These are phyloP conservation scores for Microcaecilia unicolor DNA, from an alignment of 2,797 vertebrate species.

Conservation along the genomic window DNA sequence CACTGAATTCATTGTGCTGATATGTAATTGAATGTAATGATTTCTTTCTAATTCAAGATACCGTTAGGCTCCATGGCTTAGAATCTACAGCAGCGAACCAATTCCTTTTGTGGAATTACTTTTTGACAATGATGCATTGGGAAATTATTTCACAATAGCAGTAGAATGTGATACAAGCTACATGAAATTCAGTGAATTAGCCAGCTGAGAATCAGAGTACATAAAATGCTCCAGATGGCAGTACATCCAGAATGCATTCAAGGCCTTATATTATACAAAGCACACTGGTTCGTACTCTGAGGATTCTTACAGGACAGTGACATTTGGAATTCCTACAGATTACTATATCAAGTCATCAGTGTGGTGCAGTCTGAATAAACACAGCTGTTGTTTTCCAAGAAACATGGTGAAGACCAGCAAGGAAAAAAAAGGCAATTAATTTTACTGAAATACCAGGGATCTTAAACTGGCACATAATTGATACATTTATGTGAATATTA, in stretches of 20 bases:
- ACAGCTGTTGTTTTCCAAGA: conserved; percentile 69
- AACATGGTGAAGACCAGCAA: conserved; percentile 54
- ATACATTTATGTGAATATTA: too few relatives aligned
- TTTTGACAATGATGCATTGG: conserved; percentile 51
- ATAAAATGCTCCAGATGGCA: conserved; percentile 7
- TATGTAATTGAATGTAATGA: too few relatives aligned
- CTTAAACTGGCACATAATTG: too few relatives aligned
- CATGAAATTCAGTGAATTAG: conserved; percentile 20
- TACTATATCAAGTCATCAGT: conserved; percentile 57
- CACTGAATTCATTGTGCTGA: too few relatives aligned
- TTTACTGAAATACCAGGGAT: conserved; percentile 37
- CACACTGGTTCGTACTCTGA: conserved; percentile 27
- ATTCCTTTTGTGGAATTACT: conserved; percentile 36
- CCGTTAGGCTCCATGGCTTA: too few relatives aligned
- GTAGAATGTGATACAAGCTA: conserved; percentile 30
- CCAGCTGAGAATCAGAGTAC: conserved; percentile 8
- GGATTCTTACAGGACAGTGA: conserved; percentile 41
- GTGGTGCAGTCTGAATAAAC: conserved; percentile 54
- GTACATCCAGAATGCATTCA: conserved; percentile 24
- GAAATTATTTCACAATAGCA: conserved; percentile 29
- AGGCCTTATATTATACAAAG: conserved; percentile 27
- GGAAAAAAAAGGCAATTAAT: conserved; percentile 49
- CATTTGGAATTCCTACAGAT: conserved; percentile 53
- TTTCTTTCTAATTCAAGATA: too few relatives aligned
- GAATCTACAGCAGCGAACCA: too few relatives aligned